Evolutionary conservation across 2,113 vertebrate genomes (phyloP), one percentile per base, ranked within the genome.

Genomic region (Boleophthalmus pectinirostris): DNA sequence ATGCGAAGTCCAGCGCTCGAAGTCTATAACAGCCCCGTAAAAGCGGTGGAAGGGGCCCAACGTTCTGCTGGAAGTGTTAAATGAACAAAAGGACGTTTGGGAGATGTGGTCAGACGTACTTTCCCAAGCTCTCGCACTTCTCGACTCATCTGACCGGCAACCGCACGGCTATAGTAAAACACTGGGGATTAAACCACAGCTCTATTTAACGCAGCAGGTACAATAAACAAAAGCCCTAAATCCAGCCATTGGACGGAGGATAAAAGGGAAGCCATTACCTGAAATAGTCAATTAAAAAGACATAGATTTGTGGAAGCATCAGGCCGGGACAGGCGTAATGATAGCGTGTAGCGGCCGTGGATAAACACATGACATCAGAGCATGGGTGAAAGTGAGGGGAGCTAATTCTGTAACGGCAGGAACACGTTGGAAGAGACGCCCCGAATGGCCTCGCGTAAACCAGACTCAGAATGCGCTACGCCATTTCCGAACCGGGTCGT

Each of bases 161-260:
- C 93, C 81, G 6, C 91, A 92, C 25, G 72, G 75, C 78, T 63
- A 79, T 66, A 88, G 92, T 90, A 83, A 92, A 91, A 86, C 84
- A 81, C 82, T 68, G 43, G 84, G 85, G 84, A 88, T 85, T 85
- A 78, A 86, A 90, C 90, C 88, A 73, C 88, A 89, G 80, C 82
- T 75, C 81, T 58, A 87, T 89, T 88, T 88, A 90, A 87, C 89
- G 82, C 90, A 88, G 90, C 90, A 93, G 91, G 91, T 92, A 92
- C 75, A 87, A 87, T 91, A 93, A 94, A 92, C 89, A 92, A 90
- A 58, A 81, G 83, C 80, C 77, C 79, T 83, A 61, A 81, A 81
- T 82, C 8, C 58, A 87, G 83, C 88, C 70, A 90, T 92, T 90
- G 81, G 75, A 72, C 20, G 0, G 29, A 7, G 71, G 78, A 89